These are phyloP conservation scores for Anolis carolinensis DNA, from an alignment of 2,113 vertebrate species.

Conservation along the genomic window DNA sequence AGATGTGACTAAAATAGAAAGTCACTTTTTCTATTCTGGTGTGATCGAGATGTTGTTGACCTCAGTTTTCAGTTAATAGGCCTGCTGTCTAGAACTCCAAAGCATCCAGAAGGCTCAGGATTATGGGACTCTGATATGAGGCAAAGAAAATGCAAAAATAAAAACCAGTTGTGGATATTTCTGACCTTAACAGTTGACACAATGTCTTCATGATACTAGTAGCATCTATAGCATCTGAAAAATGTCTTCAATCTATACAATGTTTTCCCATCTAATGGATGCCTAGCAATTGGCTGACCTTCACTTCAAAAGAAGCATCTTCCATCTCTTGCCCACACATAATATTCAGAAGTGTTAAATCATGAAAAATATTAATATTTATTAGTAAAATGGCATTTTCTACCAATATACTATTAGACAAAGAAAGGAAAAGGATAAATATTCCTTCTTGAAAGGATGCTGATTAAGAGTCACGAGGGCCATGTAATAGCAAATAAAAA, in stretches of 20 bases:
- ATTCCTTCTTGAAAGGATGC: background rate
- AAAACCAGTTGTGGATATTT: background rate
- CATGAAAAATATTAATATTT: background rate
- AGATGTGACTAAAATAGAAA: background rate
- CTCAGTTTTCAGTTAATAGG: background rate
- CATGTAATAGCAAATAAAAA: background rate
- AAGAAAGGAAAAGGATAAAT: background rate
- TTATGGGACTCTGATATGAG: background rate
- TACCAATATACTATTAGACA: background rate
- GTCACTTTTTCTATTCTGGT: background rate
- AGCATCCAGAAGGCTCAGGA: background rate
- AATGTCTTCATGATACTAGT: background rate
- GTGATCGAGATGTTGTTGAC: background rate
- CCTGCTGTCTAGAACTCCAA: background rate
- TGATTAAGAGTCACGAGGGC: background rate
- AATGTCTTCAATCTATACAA: background rate
- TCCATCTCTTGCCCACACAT: background rate
- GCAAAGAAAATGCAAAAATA: background rate
- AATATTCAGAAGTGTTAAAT: background rate
- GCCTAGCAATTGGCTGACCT: background rate
- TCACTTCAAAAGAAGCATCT: background rate
- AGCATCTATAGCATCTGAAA: background rate
- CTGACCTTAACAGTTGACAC: background rate
- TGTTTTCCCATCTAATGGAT: background rate
- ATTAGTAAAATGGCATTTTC: background rate